Evolutionary conservation across 1,140 invertebrate species (phyloP).

Genomic region (Apolygus lucorum): DNA sequence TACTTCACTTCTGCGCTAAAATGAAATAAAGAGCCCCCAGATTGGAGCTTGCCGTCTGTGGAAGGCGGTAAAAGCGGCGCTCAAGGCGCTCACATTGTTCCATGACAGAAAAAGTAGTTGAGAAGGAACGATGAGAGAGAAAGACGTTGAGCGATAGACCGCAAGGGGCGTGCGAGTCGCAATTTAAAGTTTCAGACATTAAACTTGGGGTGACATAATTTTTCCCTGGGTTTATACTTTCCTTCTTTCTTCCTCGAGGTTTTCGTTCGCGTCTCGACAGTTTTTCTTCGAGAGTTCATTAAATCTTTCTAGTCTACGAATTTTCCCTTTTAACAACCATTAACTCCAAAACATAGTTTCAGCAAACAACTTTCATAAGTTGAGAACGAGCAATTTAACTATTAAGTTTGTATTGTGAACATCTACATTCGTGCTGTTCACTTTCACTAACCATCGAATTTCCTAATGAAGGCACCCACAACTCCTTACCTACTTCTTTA

Average conservation of each 20-base stretch:
- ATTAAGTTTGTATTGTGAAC: too few relatives aligned
- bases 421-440: too few relatives aligned
- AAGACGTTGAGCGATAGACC: not conserved
- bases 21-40: not conserved
- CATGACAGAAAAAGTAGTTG: not conserved
- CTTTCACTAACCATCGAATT: too few relatives aligned
- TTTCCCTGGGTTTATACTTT: too few relatives aligned
- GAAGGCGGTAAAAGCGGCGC: not conserved
- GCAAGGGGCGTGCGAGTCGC: constrained; percentile 3
- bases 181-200: constrained; percentile 11
- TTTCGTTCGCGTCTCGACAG: not conserved
- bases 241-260: not conserved
- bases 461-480: too few relatives aligned
- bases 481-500: too few relatives aligned
- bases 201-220: constrained; percentile 7
- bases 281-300: not conserved
- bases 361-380: too few relatives aligned
- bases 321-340: not conserved
- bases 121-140: not conserved
- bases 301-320: not conserved
- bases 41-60: not conserved
- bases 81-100: not conserved
- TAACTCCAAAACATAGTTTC: too few relatives aligned
- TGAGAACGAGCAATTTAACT: too few relatives aligned
- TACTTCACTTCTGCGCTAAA: not conserved